Conservation (phyloP, 2,888 invertebrate genomes). For the Noctua janthina region DNA sequence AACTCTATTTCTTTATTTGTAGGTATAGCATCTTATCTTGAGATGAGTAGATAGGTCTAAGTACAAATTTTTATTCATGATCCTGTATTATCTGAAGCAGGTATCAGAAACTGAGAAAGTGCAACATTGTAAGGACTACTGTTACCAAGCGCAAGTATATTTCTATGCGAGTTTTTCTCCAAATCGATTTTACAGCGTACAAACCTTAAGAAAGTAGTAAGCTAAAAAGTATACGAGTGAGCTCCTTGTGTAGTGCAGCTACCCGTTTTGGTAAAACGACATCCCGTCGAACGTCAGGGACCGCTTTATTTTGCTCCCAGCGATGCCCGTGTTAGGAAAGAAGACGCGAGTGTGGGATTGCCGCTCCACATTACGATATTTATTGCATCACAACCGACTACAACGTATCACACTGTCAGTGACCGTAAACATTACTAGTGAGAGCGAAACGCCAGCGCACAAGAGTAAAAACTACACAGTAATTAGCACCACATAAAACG, state of each 20-base stretch:
- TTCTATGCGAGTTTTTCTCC: slow-evolving; percentile 52
- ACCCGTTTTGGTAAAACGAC: slow-evolving; percentile 76
- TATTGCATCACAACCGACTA: slow-evolving; percentile 66
- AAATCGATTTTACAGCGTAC: slow-evolving; percentile 56
- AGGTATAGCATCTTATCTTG: not conserved
- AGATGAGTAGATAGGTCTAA: not conserved
- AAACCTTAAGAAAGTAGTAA: slow-evolving; percentile 66
- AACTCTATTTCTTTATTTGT: not conserved
- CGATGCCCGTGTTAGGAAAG: slow-evolving; percentile 77
- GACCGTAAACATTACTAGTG: slow-evolving; percentile 54
- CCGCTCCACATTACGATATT: slow-evolving; percentile 70
- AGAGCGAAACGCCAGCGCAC: slow-evolving; percentile 46
- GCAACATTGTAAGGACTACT: slow-evolving; percentile 36
- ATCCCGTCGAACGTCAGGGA: slow-evolving; percentile 71
- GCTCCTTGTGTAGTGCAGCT: slow-evolving; percentile 66
- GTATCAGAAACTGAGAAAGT: slow-evolving; percentile 52
- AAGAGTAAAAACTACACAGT: slow-evolving; percentile 58
- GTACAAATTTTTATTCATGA: slow-evolving; percentile 18
- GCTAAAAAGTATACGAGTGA: slow-evolving; percentile 74
- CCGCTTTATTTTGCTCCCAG: slow-evolving; percentile 69
- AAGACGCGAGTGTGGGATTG: slow-evolving; percentile 72
- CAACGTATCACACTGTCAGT: slow-evolving; percentile 47
- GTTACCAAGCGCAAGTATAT: slow-evolving; percentile 55
- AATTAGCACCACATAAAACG: slow-evolving; percentile 70
- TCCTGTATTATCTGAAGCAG: slow-evolving; percentile 4